Evolutionary conservation across 2,797 vertebrate species (phyloP), one percentile per base, ranked within the genome.

Genomic region (Enteromius paludinosus): DNA sequence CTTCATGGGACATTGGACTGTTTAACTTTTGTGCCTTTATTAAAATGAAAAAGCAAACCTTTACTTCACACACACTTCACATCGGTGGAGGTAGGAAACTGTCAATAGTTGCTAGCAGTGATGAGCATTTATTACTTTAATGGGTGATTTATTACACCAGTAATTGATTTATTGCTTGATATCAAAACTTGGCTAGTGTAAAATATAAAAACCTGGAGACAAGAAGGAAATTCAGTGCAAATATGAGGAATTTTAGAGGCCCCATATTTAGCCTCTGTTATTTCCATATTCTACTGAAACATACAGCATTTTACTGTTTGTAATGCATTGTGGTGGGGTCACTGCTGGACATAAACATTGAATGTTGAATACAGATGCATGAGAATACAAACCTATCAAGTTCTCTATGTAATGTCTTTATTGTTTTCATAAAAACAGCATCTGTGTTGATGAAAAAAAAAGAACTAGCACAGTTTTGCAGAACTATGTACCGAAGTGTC

Each of bases 21-120:
- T 52, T 81, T 73, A 73, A 78, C 79, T 23, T 47, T 47, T 71
- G 68, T 28, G 23, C 43, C 15, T 61, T 28, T 61, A 61, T 61
- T 61, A 61, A 61, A 61, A 4, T 28, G 56, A 61, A 61, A 61
- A 17, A 72, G 28, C 30, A n/a, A 68, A 72, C 20, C 30, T 78
- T 79, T 61, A 65, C 69, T 85, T 68, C 41, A 68, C 62, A 25
- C 2, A 49, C 49, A 45, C 14, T 9, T 70, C 56, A 65, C 41
- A 52, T 23, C 17, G 5, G 45, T 0, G 1, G 18, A 56, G 20
- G 30, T 54, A 35, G n/a, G 30, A 38, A 54, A 23, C 49, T 38
- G 30, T 38, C 71, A n/a, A 35, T 54, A 56, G 14, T 10, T 33
- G 28, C 25, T 4, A 1, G 2, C 23, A 28, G 68, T 52, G 18